phyloP scores from a whole-genome alignment of 92 coral and sea anemone genomes.

The Meandrina meandrites region DNA sequence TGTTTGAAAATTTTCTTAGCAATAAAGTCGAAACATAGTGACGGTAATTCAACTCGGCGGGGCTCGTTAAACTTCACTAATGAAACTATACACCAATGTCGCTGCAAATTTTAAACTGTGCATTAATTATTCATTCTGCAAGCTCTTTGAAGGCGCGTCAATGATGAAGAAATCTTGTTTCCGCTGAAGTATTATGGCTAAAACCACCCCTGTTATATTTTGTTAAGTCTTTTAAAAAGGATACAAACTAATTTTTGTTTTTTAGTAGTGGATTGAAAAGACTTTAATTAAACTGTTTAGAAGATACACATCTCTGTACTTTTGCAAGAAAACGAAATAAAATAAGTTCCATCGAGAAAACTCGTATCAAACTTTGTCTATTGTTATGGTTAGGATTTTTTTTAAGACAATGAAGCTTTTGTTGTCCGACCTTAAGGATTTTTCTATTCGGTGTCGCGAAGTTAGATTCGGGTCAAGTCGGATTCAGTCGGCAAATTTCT shows the following conservation, averaged over 20 bases:
- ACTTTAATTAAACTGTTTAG: too few species aligned
- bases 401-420: too few species aligned
- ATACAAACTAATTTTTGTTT: background rate
- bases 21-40: background rate
- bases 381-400: too few species aligned
- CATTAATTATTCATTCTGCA: conserved; percentile 9
- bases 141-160: background rate
- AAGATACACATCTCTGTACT: background rate
- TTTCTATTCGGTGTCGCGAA: too few species aligned
- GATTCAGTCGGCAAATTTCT: too few species aligned
- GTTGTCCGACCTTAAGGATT: too few species aligned
- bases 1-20: conserved; percentile 20
- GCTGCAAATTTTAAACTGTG: background rate
- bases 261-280: too few species aligned
- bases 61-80: conserved; percentile 8
- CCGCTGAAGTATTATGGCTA: background rate
- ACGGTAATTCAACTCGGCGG: conserved; percentile 12
- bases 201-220: background rate
- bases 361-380: too few species aligned
- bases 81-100: background rate
- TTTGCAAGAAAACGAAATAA: background rate
- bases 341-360: too few species aligned
- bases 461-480: too few species aligned
- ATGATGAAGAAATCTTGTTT: background rate
- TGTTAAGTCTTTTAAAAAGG: background rate